Conservation (phyloP, 2,888 invertebrate genomes). For the Malachius bipustulatus region DNA sequence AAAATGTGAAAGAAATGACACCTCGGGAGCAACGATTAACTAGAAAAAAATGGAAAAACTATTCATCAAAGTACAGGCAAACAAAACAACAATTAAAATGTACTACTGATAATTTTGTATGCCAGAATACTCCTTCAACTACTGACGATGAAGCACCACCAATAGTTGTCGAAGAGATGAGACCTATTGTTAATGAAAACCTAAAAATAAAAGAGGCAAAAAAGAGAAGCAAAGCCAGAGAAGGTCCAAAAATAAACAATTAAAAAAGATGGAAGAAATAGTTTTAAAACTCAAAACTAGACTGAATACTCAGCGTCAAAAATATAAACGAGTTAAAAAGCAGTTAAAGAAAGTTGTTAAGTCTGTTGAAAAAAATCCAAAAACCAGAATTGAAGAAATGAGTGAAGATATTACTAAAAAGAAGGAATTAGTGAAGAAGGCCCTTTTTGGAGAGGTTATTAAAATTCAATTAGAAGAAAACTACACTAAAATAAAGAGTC, state of each 20-base stretch:
- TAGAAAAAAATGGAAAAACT: not conserved
- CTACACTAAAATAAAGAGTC: not conserved
- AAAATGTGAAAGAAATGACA: not conserved
- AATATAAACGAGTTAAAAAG: constrained; percentile 1
- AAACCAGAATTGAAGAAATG: constrained; percentile 1
- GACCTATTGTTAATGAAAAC: not conserved
- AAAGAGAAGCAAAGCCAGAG: not conserved
- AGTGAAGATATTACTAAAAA: not conserved
- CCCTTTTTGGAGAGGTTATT: constrained; percentile 3
- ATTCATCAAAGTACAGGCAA: constrained; percentile 2
- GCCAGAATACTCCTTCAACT: not conserved
- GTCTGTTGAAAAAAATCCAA: not conserved
- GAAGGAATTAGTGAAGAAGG: constrained; percentile 3
- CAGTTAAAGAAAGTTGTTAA: not conserved
- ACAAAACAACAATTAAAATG: not conserved
- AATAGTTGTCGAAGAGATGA: constrained; percentile 3
- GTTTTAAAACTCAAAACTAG: not conserved
- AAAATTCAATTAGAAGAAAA: not conserved
- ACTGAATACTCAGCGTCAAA: constrained; percentile 4
- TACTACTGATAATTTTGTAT: not conserved
- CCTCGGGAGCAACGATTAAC: not conserved
- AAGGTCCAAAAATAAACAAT: constrained; percentile 2
- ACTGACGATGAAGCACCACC: not conserved
- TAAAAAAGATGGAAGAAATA: not conserved
- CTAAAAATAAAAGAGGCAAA: not conserved